These are phyloP conservation scores for Microplitis manilae DNA, from an alignment of 2,888 invertebrate genomes.

Conservation along the genomic window DNA sequence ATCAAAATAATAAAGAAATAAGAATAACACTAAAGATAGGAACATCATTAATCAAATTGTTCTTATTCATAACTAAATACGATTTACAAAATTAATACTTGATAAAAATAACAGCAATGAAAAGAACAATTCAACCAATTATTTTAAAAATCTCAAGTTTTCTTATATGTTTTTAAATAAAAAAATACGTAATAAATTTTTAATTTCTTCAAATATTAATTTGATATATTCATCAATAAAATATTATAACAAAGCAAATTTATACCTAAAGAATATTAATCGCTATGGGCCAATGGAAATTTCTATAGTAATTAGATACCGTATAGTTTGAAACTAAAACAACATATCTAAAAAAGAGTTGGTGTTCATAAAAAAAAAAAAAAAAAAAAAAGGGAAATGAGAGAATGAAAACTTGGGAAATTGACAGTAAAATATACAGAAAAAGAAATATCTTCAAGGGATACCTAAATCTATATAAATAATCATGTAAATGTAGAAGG, in stretches of 20 bases:
- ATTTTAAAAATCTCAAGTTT: no score
- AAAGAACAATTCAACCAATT: no score
- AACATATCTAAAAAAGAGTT: conserved; percentile 57
- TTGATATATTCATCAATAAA: neutral
- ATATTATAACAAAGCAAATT: neutral
- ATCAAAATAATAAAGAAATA: conserved; percentile 5
- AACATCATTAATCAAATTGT: neutral
- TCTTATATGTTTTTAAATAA: no score
- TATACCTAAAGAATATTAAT: neutral
- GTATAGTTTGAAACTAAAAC: conserved; percentile 64
- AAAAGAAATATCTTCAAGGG: neutral
- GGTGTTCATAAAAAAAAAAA: conserved; percentile 68
- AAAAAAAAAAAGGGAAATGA: conserved; percentile 67
- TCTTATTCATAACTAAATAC: neutral
- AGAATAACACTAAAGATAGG: neutral
- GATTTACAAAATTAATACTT: no score
- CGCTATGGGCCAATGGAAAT: conserved; percentile 5
- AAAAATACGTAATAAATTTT: neutral
- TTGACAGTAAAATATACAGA: conserved; percentile 43
- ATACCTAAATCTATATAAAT: neutral
- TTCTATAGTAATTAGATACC: conserved; percentile 69
- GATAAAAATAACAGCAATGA: no score
- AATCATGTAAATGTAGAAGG: conserved; percentile 36
- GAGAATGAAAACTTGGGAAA: conserved; percentile 61
- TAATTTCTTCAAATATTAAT: neutral